These are phyloP conservation scores for Dynastes maya DNA, from an alignment of 2,888 invertebrate species.

Conservation along the genomic window DNA sequence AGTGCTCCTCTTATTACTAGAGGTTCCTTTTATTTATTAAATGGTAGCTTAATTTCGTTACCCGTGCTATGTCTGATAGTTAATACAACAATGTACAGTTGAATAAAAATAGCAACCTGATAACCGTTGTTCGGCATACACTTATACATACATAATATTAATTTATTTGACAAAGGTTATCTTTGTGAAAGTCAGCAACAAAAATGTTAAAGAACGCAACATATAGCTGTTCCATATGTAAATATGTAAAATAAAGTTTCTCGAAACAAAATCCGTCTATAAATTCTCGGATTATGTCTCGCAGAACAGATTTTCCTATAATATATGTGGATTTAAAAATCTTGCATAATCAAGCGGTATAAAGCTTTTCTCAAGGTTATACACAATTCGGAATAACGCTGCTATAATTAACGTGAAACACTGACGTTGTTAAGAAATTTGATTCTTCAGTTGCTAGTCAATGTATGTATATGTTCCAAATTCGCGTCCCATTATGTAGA, in stretches of 20 bases:
- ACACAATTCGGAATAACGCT: constrained; percentile 3
- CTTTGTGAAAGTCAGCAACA: constrained; percentile 19
- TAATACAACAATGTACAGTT: too few species aligned
- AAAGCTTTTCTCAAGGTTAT: constrained; percentile 33
- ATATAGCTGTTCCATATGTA: constrained; percentile 20
- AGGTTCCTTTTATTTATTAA: too few species aligned
- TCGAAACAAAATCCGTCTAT: constrained; percentile 39
- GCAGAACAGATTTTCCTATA: constrained; percentile 28
- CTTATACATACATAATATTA: constrained; percentile 13
- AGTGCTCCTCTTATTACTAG: too few species aligned
- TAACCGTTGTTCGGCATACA: too few species aligned
- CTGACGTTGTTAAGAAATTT: not conserved
- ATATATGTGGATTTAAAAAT: constrained; percentile 38
- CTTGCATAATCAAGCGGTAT: constrained; percentile 11
- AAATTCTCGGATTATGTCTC: constrained; percentile 37
- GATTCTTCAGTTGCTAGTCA: not conserved
- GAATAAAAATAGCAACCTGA: too few species aligned
- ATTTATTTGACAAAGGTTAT: constrained; percentile 36
- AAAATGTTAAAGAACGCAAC: constrained; percentile 32
- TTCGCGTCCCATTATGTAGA: too few species aligned
- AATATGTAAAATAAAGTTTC: constrained; percentile 41
- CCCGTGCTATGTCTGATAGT: too few species aligned
- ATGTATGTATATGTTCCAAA: too few species aligned
- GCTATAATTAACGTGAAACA: constrained; percentile 17
- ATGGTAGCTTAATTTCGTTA: too few species aligned